Evolutionary conservation across 2,888 invertebrate species (phyloP).

Genomic region (Thumatha senex): DNA sequence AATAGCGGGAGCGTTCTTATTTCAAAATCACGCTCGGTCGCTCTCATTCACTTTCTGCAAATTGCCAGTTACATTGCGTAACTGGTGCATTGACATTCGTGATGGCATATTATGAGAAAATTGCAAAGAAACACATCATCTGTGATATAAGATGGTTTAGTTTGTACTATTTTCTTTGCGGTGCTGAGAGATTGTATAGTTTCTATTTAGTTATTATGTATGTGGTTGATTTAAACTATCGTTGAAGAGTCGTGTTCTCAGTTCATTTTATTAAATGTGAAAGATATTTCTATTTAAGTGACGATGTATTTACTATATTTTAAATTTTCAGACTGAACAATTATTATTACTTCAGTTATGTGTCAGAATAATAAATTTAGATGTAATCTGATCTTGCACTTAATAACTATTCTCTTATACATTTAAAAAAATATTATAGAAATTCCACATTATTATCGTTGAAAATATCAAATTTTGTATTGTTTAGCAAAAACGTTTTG

Average conservation of each 20-base stretch:
- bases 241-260: constrained; percentile 1
- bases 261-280: background rate
- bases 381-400: too few species aligned
- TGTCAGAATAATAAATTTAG: too few species aligned
- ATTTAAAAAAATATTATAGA: too few species aligned
- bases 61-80: constrained; percentile 61
- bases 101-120: constrained; percentile 50
- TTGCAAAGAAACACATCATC: constrained; percentile 33
- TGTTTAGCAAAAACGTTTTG: too few species aligned
- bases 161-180: constrained; percentile 22
- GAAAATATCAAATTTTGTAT: too few species aligned
- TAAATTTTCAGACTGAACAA: too few species aligned
- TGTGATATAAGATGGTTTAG: constrained; percentile 28
- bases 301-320: too few species aligned
- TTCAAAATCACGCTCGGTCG: constrained; percentile 56
- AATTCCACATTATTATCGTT: too few species aligned
- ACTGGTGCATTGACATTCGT: constrained; percentile 51
- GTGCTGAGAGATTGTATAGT: constrained; percentile 21
- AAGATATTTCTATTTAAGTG: background rate
- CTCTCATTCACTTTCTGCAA: constrained; percentile 70
- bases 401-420: too few species aligned
- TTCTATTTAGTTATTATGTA: constrained; percentile 18
- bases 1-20: constrained; percentile 39
- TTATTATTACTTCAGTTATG: too few species aligned
- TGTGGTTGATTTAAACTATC: constrained; percentile 23